phyloP scores from a whole-genome alignment of 2,113 vertebrate species.

The Centropus unirufus region DNA sequence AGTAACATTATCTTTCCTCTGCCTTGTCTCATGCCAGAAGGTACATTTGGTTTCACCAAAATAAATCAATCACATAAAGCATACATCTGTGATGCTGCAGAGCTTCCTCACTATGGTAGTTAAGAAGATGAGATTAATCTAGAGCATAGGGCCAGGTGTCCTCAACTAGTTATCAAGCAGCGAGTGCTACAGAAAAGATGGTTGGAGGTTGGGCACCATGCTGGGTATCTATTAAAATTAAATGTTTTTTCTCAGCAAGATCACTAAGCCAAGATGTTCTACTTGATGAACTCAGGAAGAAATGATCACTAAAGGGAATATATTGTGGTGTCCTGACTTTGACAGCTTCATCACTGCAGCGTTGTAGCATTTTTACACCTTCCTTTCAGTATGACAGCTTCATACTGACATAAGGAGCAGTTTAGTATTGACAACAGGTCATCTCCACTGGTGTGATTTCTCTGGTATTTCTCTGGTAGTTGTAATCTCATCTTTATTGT shows the following conservation, averaged over 20 bases:
- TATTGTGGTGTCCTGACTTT: neutral
- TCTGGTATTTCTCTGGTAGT: neutral
- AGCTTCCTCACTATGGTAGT: neutral
- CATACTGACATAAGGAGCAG: neutral
- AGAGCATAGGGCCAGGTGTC: neutral
- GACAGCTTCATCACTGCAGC: neutral
- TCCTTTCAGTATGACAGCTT: neutral
- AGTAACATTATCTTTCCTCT: neutral
- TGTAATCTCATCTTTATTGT: neutral
- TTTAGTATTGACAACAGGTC: neutral
- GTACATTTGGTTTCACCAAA: neutral
- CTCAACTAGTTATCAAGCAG: neutral
- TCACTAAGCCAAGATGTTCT: neutral
- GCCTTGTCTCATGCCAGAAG: neutral
- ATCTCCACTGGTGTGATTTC: neutral
- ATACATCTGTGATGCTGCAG: neutral
- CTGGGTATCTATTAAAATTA: neutral
- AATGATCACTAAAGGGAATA: neutral
- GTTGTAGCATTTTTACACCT: neutral
- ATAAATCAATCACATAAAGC: neutral
- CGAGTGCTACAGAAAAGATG: neutral
- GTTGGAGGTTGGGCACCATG: neutral
- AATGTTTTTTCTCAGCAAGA: constrained; percentile 8
- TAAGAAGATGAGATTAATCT: neutral
- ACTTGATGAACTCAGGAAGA: neutral